Conservation (phyloP, 2,797 vertebrate genomes). For the Acanthornis magna region DNA sequence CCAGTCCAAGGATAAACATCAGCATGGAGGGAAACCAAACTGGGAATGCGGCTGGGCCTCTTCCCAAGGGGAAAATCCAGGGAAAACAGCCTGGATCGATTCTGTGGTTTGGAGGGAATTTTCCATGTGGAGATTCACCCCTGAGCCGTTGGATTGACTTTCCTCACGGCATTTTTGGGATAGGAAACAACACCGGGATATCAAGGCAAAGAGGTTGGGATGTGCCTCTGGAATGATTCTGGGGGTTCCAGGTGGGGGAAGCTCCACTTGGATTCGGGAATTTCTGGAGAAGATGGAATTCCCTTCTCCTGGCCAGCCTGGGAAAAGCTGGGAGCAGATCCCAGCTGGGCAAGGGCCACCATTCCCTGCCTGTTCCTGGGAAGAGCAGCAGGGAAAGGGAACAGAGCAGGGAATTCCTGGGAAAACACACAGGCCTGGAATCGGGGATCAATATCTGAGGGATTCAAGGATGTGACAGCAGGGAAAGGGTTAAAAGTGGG, state of each 20-base stretch:
- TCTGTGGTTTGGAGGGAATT: background rate
- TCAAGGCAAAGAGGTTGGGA: background rate
- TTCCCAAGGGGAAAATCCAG: background rate
- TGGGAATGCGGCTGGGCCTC: background rate
- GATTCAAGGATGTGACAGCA: background rate
- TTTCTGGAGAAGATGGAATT: background rate
- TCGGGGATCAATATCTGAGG: no score
- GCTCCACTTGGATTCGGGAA: background rate
- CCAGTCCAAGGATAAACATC: background rate
- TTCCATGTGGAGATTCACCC: background rate
- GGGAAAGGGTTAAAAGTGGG: background rate
- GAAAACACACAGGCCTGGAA: accelerated
- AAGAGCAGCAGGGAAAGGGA: no score
- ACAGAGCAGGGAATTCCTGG: background rate
- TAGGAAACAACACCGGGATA: background rate
- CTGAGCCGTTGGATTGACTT: background rate
- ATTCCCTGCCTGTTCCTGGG: no score
- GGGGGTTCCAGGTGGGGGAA: background rate
- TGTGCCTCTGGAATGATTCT: background rate
- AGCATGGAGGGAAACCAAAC: background rate
- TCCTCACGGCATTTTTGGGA: background rate
- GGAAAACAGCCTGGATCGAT: background rate
- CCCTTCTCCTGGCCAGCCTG: background rate
- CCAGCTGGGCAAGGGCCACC: no score
- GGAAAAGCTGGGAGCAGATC: background rate